These are phyloP conservation scores for Drosophila acutilabella DNA, from an alignment of 2,888 invertebrate species.

Conservation along the genomic window DNA sequence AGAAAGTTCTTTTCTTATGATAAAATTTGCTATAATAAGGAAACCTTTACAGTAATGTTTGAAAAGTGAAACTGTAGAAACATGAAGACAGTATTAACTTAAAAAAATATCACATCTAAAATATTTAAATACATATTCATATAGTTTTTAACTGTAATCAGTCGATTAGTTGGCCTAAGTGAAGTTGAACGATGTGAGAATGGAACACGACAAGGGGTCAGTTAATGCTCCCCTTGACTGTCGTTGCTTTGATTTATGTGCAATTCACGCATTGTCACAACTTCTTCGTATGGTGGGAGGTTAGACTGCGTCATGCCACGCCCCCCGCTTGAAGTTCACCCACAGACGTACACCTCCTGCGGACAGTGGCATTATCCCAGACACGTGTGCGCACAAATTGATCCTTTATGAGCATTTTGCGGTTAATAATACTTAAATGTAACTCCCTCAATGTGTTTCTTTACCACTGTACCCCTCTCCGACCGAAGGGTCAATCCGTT, in stretches of 20 bases:
- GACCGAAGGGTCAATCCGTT: conserved; percentile 39
- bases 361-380: conserved; percentile 61
- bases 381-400: conserved; percentile 81
- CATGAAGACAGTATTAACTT: not conserved
- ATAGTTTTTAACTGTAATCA: not conserved
- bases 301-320: conserved; percentile 26
- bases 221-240: conserved; percentile 42
- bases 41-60: too few relatives aligned
- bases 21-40: too few relatives aligned
- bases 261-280: conserved; percentile 66
- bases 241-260: conserved; percentile 71
- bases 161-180: not conserved
- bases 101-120: not conserved
- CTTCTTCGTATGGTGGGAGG: not conserved
- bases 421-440: conserved; percentile 73
- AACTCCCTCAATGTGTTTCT: not conserved
- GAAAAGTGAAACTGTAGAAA: not conserved
- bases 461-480: not conserved
- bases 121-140: not conserved
- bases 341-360: too few relatives aligned
- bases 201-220: not conserved
- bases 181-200: not conserved
- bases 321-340: conserved; percentile 2
- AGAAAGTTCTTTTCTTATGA: too few relatives aligned
- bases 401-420: conserved; percentile 81